phyloP scores from a whole-genome alignment of 1,140 invertebrate genomes.

The Lepidurus apus region DNA sequence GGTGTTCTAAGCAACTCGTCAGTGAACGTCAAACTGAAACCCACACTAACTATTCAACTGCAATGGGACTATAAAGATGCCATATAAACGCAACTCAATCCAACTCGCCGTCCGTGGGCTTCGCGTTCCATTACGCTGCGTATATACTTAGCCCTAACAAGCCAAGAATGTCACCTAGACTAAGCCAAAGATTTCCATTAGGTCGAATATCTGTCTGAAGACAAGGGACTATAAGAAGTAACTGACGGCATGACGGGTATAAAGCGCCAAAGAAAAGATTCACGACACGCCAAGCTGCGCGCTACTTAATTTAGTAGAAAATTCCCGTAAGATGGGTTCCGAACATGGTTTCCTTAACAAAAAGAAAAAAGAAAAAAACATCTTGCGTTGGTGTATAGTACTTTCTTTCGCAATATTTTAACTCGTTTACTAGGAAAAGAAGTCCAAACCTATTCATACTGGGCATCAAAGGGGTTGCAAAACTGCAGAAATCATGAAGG shows the following conservation, averaged over 20 bases:
- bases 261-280: background rate
- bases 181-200: background rate
- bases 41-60: too few species aligned
- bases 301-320: background rate
- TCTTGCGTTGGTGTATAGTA: too few species aligned
- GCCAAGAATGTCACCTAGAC: background rate
- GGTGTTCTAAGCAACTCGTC: too few species aligned
- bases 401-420: background rate
- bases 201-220: background rate
- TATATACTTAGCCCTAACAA: constrained; percentile 19
- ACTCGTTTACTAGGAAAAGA: too few species aligned
- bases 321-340: background rate
- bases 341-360: background rate
- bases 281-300: background rate
- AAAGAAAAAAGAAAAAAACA: background rate
- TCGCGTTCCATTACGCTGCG: background rate
- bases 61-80: too few species aligned
- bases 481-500: too few species aligned
- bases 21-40: too few species aligned
- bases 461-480: too few species aligned
- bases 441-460: too few species aligned
- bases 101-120: background rate
- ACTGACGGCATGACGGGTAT: background rate
- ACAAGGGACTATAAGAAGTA: background rate
- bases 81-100: too few species aligned